A percentile compares a stretch with the other conserved stretches of the same genome.
These are phyloP conservation scores for Laodelphax striatellus DNA, from an alignment of 1,140 invertebrate species.

Conservation along the genomic window DNA sequence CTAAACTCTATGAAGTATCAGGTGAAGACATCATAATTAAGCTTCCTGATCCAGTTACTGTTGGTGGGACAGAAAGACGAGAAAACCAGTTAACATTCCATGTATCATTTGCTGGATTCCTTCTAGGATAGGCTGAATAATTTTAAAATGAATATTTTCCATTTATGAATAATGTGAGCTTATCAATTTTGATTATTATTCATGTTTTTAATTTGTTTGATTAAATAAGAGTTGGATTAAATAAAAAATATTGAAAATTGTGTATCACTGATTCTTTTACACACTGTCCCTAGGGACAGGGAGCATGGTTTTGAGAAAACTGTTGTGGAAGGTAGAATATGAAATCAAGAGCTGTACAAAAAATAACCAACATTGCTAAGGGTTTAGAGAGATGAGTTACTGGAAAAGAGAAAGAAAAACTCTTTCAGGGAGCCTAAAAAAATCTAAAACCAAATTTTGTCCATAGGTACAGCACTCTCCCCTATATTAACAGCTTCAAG, in stretches of 20 bases:
- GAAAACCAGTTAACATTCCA: neutral
- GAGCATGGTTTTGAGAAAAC: neutral
- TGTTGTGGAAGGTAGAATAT: neutral
- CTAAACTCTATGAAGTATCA: neutral
- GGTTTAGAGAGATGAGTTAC: neutral
- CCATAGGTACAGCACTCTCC: constrained; percentile 8
- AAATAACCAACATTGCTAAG: neutral
- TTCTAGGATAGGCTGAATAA: neutral
- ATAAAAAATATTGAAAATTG: neutral
- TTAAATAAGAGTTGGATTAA: neutral
- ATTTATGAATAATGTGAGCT: neutral
- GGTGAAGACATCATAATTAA: neutral
- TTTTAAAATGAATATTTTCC: neutral
- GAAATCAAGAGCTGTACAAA: neutral
- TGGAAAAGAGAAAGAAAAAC: neutral
- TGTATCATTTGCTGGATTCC: constrained; percentile 4
- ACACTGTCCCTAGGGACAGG: constrained; percentile 7
- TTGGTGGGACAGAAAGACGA: constrained; percentile 2
- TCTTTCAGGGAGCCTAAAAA: neutral
- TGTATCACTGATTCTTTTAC: neutral
- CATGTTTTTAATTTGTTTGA: neutral
- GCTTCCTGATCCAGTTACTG: constrained; percentile 2
- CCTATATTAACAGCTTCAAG: neutral
- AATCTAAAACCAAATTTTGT: neutral
- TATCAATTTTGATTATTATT: neutral